Evolutionary conservation across 2,797 vertebrate genomes (phyloP).

Genomic region (Ctenosaura bakeri): DNA sequence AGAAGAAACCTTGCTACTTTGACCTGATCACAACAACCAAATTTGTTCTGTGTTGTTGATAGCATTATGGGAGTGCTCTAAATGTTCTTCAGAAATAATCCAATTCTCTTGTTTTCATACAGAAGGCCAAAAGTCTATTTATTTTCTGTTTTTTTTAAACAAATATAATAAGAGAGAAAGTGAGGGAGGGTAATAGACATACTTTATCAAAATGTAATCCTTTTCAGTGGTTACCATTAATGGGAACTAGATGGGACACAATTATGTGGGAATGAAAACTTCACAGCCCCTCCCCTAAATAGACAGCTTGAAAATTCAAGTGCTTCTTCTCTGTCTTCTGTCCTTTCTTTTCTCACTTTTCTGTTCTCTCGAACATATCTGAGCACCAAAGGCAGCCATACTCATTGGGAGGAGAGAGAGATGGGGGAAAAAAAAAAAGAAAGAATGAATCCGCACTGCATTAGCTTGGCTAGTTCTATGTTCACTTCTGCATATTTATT

Average conservation of each 20-base stretch:
- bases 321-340: neutral
- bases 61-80: neutral
- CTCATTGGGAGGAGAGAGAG: too few species aligned
- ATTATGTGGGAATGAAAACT: too few species aligned
- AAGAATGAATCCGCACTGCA: too few species aligned
- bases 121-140: neutral
- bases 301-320: neutral
- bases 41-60: neutral
- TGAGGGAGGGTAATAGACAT: neutral
- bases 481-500: too few species aligned
- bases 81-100: slow-evolving; percentile 5
- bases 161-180: neutral
- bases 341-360: neutral
- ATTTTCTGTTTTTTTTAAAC: neutral
- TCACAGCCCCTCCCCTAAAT: neutral
- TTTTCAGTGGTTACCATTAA: neutral
- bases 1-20: neutral
- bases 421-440: too few species aligned
- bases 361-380: neutral
- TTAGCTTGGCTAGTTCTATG: too few species aligned
- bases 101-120: neutral
- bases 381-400: neutral
- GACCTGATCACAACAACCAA: slow-evolving; percentile 2
- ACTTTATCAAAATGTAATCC: neutral
- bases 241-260: neutral